Base-by-base conservation (phyloP, 2,113 vertebrate genomes). In the Heterochromis multidens region DNA sequence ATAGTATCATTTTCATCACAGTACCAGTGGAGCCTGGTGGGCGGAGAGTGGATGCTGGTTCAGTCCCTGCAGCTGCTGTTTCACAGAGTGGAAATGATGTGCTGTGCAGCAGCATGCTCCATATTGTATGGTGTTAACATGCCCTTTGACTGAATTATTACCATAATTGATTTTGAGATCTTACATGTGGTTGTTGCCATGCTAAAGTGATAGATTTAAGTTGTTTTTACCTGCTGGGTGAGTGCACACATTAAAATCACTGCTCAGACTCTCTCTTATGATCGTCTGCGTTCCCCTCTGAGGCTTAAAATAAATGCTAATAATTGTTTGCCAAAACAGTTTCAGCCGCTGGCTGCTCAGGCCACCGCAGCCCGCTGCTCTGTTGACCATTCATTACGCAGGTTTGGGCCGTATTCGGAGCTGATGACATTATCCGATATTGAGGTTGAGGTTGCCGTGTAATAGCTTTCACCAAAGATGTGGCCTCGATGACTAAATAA, bases 391-490 rank as follows among this genome's bases (percentile, higher is more conserved):
- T 88, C 87, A 90, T 89, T 88, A 74, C 52, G 0, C 83, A 83
- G 89, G 90, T 91, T 87, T 79, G 79, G 54, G 49, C 70, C 70
- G 6, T 72, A 58, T 91, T 90, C 70, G 77, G 40, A 89, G 85
- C 70, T 84, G 91, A 92, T 92, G 90, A 92, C 88, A 91, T 92
- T 88, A 93, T 92, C 86, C 72, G 84, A 91, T 88, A 93, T 88
- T 81, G 86, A 91, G 81, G 87, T 90, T 86, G 91, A 89, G 86
- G 86, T 79, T 88, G 90, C 87, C 49, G 82, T 90, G 90, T 93
- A 93, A 92, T 94, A 86, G 93, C 92, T 84, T 87, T 85, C 84
- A 54, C 81, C 80, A 85, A 92, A 91, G 89, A 93, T 85, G 92
- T 90, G 85, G 80, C 89, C 70, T 87, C 52, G 2, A 52, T 49